Conservation (phyloP, 2,797 vertebrate genomes). For the Microctenopoma steveboyesi region DNA sequence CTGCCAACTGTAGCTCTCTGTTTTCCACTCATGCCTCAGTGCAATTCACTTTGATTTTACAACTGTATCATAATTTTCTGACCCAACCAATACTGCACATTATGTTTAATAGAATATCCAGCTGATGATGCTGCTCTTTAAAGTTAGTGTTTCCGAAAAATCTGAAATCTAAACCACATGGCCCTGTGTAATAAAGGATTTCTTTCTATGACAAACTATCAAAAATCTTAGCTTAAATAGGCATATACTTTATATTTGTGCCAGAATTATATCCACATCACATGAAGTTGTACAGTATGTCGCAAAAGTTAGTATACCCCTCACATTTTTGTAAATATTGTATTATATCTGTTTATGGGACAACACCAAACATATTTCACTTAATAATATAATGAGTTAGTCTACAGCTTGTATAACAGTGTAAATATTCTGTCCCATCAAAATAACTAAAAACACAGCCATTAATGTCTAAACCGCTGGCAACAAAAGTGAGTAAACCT, state of each 20-base stretch:
- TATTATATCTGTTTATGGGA: no score
- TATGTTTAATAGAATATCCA: conserved; percentile 24
- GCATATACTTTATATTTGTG: background rate
- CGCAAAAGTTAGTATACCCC: no score
- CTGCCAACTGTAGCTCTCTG: background rate
- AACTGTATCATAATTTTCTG: conserved; percentile 12
- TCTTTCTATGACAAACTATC: background rate
- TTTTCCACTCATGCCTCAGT: background rate
- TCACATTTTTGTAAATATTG: no score
- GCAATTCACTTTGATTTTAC: conserved; percentile 6
- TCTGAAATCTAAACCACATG: conserved; percentile 13
- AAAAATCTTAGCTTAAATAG: background rate
- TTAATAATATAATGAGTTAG: no score
- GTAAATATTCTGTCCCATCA: no score
- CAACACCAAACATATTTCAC: no score
- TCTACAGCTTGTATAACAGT: no score
- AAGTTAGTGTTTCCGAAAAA: conserved; percentile 42
- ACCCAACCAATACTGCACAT: background rate
- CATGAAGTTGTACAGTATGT: background rate
- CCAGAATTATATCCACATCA: background rate
- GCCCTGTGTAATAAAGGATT: background rate
- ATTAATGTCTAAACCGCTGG: no score
- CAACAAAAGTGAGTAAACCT: no score
- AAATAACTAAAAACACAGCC: no score
- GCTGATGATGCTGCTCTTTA: conserved; percentile 23